A percentile compares a stretch with the other conserved stretches of the same genome.
Evolutionary conservation across 30 jellyfish, hydroid and myxozoan genomes (phyloP).

Genomic region (Euphysa ruthae): DNA sequence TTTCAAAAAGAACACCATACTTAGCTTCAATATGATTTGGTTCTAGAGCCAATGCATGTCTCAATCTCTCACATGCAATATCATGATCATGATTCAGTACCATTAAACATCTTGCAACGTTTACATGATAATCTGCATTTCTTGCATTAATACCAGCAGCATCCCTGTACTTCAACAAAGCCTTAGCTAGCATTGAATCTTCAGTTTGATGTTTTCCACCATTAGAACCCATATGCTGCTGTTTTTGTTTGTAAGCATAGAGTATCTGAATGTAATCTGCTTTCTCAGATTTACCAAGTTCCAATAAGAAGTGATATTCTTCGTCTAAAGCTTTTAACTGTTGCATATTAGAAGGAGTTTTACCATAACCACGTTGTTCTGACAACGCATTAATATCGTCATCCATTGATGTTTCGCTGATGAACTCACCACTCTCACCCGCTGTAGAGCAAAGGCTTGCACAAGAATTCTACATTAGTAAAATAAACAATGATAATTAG

Average conservation of each 20-base stretch:
- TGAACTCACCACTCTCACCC: conserved; percentile 28
- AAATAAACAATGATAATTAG: no score
- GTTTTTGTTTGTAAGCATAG: conserved; percentile 60
- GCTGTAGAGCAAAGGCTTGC: no score
- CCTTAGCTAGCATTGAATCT: conserved; percentile 32
- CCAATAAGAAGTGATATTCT: conserved; percentile 55
- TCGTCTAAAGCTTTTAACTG: conserved; percentile 62
- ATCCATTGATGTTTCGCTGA: conserved; percentile 50
- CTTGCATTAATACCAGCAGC: conserved; percentile 46
- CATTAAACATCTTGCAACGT: conserved; percentile 52
- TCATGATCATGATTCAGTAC: conserved; percentile 27
- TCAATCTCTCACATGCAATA: conserved; percentile 46
- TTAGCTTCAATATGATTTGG: conserved; percentile 65
- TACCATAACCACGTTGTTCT: conserved; percentile 28
- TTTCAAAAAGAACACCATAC: no score
- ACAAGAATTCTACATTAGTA: no score
- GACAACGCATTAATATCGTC: conserved; percentile 61
- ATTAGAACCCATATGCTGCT: not conserved
- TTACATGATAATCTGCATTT: conserved; percentile 34
- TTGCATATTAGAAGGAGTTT: conserved; percentile 36
- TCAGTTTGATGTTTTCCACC: not conserved
- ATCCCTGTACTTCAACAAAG: conserved; percentile 45
- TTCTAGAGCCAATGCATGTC: conserved; percentile 55
- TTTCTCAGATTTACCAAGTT: conserved; percentile 53
- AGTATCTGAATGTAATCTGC: conserved; percentile 76